Base-by-base conservation (phyloP, 2,797 vertebrate genomes). In the Danio jaintianensis region DNA sequence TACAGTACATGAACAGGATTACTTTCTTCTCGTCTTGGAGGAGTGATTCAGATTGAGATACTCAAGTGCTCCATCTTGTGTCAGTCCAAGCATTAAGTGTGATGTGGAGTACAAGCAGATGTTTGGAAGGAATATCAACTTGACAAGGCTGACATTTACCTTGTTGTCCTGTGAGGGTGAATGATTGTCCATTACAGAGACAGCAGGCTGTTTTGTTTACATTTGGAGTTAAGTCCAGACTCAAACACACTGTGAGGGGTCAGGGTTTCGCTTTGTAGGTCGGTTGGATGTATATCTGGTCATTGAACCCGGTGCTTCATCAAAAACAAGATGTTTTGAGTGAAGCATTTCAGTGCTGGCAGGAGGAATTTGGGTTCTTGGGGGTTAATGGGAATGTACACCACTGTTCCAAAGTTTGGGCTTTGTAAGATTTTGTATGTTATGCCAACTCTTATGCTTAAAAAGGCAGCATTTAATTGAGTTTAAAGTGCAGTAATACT, bases 171-270 rank as follows among this genome's bases (percentile, higher is more conserved):
- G 18, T 50, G 22, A 36, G 50, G 53, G 68, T 74, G 56, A 86
- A 58, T 69, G 61, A 76, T 79, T 75, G 56, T 53, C 67, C 55
- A 69, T 72, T 82, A 69, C 7, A 77, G 68, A 83, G 82, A 82
- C 70, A 81, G 62, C 36, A 68, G n/a, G 18, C 68, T 63, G 47
- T 45, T 38, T 62, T 81, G 79, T 87, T 85, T 86, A 83, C 43
- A 82, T 81, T 63, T 69, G 68, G 63, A 82, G 76, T 81, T 64
- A 69, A 80, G 59, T 66, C 18, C 67, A 76, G 62, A 79, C 47
- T 50, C 77, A 81, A 81, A 84, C 72, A 76, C 47, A 22, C 75
- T 61, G 58, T 77, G 78, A 82, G 80, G 29, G 29, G 64, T 86
- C 82, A 85, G 79, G 78, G 83, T 66, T 58, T 74, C 16, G 61